Evolutionary conservation across 2,888 invertebrate genomes (phyloP).

Genomic region (Ditula angustiorana): DNA sequence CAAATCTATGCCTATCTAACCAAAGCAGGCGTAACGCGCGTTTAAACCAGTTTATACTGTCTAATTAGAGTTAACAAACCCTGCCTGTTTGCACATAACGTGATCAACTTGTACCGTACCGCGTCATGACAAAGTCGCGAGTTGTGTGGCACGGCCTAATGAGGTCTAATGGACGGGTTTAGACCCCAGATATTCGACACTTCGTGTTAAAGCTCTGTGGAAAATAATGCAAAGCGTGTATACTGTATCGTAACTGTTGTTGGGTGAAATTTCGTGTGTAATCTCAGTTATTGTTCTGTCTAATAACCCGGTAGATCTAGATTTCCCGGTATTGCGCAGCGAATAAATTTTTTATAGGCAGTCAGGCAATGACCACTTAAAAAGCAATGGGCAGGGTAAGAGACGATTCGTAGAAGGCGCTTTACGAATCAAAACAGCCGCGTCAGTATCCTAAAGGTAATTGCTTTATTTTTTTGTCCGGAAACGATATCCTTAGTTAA

Average conservation of each 20-base stretch:
- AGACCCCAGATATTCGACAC: conserved; percentile 35
- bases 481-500: neutral
- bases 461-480: no score
- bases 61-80: conserved; percentile 70
- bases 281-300: conserved; percentile 2
- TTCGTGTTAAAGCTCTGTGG: conserved; percentile 14
- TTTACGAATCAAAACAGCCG: no score
- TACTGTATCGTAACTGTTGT: neutral
- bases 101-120: conserved; percentile 35
- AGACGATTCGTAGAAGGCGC: neutral
- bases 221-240: neutral
- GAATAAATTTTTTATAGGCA: neutral
- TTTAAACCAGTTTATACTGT: conserved; percentile 54
- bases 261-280: neutral
- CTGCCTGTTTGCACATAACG: conserved; percentile 55
- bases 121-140: conserved; percentile 3
- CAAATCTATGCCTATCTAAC: conserved; percentile 36
- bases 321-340: neutral
- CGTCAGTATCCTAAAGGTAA: no score
- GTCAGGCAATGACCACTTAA: neutral
- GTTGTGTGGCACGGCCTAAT: conserved; percentile 48
- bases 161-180: conserved; percentile 42
- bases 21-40: conserved; percentile 31
- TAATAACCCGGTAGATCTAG: neutral
- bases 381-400: neutral